These are phyloP conservation scores for Dromococcyx pavoninus DNA, from an alignment of 2,797 vertebrate species.

Conservation along the genomic window DNA sequence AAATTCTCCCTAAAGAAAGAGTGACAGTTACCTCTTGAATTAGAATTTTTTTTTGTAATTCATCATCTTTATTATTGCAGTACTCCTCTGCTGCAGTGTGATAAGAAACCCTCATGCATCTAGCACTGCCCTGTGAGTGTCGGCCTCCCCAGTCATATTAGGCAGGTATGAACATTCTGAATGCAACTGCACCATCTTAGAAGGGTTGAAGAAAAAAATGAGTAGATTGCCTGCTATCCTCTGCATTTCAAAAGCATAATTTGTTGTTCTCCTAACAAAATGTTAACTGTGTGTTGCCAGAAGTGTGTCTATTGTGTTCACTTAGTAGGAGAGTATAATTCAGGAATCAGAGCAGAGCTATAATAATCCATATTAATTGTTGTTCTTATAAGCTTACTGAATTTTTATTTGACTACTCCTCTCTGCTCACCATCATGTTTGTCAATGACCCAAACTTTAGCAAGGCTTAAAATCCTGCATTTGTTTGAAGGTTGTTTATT, in stretches of 20 bases:
- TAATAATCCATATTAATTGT: not conserved
- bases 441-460: not conserved
- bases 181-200: not conserved
- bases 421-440: not conserved
- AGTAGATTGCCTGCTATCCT: not conserved
- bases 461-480: not conserved
- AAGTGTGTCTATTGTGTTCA: not conserved
- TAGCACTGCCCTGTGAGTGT: rapidly evolving
- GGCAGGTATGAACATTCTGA: not conserved
- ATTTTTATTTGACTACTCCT: not conserved
- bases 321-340: not conserved
- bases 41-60: not conserved
- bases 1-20: not conserved
- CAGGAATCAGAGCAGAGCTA: not conserved
- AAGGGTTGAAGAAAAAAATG: not conserved
- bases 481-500: not conserved
- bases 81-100: not conserved
- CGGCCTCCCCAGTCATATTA: not conserved
- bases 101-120: not conserved
- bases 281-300: not conserved
- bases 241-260: not conserved
- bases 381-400: not conserved
- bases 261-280: not conserved
- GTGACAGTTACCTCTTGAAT: not conserved
- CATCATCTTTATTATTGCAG: not conserved